Conservation (phyloP, 2,797 vertebrate genomes). For the Pangasius macronema region DNA sequence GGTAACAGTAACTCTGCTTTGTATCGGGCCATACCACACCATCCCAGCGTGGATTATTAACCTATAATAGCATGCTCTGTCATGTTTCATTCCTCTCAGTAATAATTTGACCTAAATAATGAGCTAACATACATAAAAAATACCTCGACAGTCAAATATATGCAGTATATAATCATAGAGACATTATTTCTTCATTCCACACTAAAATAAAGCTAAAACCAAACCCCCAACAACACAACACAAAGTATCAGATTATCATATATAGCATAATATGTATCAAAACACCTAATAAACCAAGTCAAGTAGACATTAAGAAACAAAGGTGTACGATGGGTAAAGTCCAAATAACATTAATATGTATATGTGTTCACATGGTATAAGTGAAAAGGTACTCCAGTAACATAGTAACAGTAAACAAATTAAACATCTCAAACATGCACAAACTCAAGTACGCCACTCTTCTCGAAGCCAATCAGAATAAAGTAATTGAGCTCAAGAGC, state of each 20-base stretch:
- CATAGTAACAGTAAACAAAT: constrained; percentile 44
- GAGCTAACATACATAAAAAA: neutral
- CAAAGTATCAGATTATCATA: neutral
- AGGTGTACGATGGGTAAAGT: too few species aligned
- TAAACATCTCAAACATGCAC: constrained; percentile 26
- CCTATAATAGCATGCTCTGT: neutral
- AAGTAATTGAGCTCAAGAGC: constrained; percentile 52
- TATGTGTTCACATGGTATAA: too few species aligned
- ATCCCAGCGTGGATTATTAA: neutral
- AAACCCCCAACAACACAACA: neutral
- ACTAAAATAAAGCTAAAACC: neutral
- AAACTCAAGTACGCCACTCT: constrained; percentile 43
- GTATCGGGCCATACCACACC: neutral
- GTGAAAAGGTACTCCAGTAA: neutral
- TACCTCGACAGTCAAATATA: neutral
- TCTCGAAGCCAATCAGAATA: constrained; percentile 43
- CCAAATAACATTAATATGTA: too few species aligned
- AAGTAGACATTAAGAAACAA: too few species aligned
- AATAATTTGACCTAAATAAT: neutral
- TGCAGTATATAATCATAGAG: neutral
- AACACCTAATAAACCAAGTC: neutral
- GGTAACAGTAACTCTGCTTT: neutral
- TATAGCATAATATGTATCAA: neutral
- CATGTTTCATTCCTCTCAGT: neutral
- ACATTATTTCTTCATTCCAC: neutral